Base-by-base conservation (phyloP, 64 coral and sea anemone genomes). In the Pachyseris speciosa region DNA sequence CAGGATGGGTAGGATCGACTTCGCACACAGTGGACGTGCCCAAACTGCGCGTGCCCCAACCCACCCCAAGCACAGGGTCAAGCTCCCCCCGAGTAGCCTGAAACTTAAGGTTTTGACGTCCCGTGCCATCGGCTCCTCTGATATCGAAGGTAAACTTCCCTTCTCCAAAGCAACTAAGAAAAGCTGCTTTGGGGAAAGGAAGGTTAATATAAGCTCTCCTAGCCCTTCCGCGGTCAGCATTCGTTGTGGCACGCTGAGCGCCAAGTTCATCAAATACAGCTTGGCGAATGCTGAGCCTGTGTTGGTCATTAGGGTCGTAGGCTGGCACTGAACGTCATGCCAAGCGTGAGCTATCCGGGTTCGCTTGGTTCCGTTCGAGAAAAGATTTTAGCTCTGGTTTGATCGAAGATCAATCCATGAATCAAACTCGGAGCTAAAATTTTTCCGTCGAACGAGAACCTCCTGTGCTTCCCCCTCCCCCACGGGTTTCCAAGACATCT, bases 231-330 rank as follows among this genome's bases (percentile, higher is more conserved):
- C 12, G 16, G 69, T 72, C 69, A 72, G 33, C 69, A 22, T 72
- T 72, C 28, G 33, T 19, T n/a, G 22, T 37, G 16, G 69, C 69
- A 72, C 31, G 22, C n/a, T 42, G 32, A 17, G 15, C 15, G 6
- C 69, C 69, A 37, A 72, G 69, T 0, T 72, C 69, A 24, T 72
- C 69, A 37, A 72, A 72, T 15, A 72, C 69, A 72, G 69, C 69
- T 37, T 72, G 69, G 69, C 32, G 9, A 72, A 72, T n/a, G 69
- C 69, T 72, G 27, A 72, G 69, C 69, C 69, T 34, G 69, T n/a
- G 22, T 9, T 72, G 9, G 9, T 72, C 69, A 37, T 72, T 0
- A 37, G 69, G 32, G 15, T 19, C 27, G 22, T 24, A 72, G 10
- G 15, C 68, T 30, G 68, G 68, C 17, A 72, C 31, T 0, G 12